These are phyloP conservation scores for Monopterus albus DNA, from an alignment of 2,113 vertebrate genomes.

Conservation along the genomic window DNA sequence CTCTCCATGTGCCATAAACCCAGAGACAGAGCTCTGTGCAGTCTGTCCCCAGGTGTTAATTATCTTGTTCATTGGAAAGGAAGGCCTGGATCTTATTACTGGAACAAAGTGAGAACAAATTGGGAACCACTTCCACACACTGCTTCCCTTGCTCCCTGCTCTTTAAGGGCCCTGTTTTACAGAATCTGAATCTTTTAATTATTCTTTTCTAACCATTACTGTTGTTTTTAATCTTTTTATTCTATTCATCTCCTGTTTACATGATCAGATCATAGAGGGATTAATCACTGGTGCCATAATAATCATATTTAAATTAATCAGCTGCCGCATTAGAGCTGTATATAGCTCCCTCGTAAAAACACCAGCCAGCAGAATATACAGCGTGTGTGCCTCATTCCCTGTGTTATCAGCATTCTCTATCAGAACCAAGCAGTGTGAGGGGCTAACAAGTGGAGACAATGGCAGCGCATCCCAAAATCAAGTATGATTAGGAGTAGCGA, in stretches of 20 bases:
- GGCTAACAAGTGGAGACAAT: conserved; percentile 81
- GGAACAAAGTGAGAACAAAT: conserved; percentile 85
- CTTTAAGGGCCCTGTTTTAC: conserved; percentile 69
- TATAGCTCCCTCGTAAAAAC: conserved; percentile 47
- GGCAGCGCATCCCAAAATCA: conserved; percentile 79
- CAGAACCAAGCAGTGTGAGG: conserved; percentile 65
- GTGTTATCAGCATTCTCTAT: conserved; percentile 74
- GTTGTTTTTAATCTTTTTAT: conserved; percentile 39
- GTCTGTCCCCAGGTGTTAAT: conserved; percentile 82
- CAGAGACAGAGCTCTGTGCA: conserved; percentile 54
- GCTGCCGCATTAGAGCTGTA: conserved; percentile 64
- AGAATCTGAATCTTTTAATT: conserved; percentile 74
- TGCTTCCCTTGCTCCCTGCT: conserved; percentile 56
- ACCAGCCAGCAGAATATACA: conserved; percentile 45
- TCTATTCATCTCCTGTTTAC: conserved; percentile 48
- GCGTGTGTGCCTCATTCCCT: conserved; percentile 27
- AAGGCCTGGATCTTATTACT: conserved; percentile 83
- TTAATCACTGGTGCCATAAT: conserved; percentile 71
- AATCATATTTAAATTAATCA: conserved; percentile 75
- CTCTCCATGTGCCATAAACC: conserved; percentile 71
- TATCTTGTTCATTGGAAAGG: conserved; percentile 78
- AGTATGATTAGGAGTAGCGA: conserved; percentile 81
- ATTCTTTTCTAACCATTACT: conserved; percentile 64
- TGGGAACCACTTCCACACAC: conserved; percentile 71
- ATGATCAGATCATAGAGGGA: conserved; percentile 70